Conservation (phyloP, 2,113 vertebrate species). For the Tetrao urogallus region DNA sequence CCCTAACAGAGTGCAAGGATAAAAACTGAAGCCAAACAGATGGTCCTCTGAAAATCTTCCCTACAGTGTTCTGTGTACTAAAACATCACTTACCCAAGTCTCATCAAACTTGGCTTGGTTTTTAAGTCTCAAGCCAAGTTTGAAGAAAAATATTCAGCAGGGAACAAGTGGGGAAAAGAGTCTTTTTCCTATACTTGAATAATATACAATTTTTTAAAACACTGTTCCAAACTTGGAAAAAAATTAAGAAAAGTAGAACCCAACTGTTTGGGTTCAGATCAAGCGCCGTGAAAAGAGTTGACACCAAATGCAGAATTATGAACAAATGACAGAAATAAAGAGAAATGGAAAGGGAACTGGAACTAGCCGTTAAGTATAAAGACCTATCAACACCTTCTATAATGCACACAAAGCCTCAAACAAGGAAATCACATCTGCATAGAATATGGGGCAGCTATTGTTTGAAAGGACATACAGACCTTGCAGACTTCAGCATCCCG, state of each 20-base stretch:
- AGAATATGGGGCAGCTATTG: background rate
- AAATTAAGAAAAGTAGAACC: background rate
- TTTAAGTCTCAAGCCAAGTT: constrained; percentile 8
- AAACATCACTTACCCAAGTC: constrained; percentile 52
- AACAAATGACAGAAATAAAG: background rate
- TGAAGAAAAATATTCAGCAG: constrained; percentile 44
- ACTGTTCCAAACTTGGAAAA: background rate
- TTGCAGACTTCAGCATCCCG: background rate
- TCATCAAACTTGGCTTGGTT: constrained; percentile 57
- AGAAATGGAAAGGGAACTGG: background rate
- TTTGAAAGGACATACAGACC: background rate
- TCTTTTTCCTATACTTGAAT: background rate
- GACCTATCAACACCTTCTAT: constrained; percentile 10
- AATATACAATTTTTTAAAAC: background rate
- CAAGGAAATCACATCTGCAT: constrained; percentile 23
- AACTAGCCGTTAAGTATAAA: background rate
- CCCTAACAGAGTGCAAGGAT: constrained; percentile 54
- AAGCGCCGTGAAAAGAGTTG: background rate
- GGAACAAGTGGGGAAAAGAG: background rate
- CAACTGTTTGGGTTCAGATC: background rate
- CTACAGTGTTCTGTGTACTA: constrained; percentile 29
- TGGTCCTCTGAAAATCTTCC: constrained; percentile 55
- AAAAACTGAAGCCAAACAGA: constrained; percentile 58
- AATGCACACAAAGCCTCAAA: background rate
- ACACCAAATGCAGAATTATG: background rate